Evolutionary conservation across 1,140 invertebrate genomes (phyloP), one percentile per base, ranked within the genome.

Genomic region (Lepidotrigona ventralis): DNA sequence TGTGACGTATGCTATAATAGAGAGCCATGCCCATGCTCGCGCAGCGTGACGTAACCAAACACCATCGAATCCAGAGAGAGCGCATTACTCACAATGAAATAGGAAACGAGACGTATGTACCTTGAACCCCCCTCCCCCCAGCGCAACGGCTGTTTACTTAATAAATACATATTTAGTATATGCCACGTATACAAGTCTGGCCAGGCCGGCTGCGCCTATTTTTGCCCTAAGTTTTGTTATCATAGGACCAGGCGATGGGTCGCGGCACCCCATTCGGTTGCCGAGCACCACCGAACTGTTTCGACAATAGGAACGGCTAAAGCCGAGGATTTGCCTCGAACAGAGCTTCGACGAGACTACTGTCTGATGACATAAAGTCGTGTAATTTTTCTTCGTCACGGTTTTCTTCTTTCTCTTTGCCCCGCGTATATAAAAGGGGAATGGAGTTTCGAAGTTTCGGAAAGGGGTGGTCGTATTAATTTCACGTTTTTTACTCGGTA

Each of bases 141-240:
- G 88, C 87, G 79, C 86, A 69, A 86, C 83, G 70, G 84, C 85
- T 93, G 93, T 94, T 94, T 94, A 92, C 93, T 94, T 93, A 93
- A 93, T 93, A 94, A 94, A 94, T 93, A 94, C 91, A 93, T 94
- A 92, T 93, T 93, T 92, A 90, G 93, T 92, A 89, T 88, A 91
- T 89, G 89, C 88, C 89, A 87, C 85, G 87, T 88, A 91, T 81
- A 91, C 89, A 90, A 89, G 86, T 88, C 85, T 81, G 73, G 87
- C 84, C 84, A 75, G 83, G 90, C 90, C 92, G 93, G 92, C 91
- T 93, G 93, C 87, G 89, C 90, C 92, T 92, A 92, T 92, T 93
- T 93, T 92, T 91, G 90, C 90, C 88, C 75, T 73, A 60, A 83
- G 87, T 91, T 89, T 90, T 94, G 93, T 93, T 94, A 92, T 93